Conservation (phyloP, 1,140 invertebrate genomes). For the Atta texana region DNA sequence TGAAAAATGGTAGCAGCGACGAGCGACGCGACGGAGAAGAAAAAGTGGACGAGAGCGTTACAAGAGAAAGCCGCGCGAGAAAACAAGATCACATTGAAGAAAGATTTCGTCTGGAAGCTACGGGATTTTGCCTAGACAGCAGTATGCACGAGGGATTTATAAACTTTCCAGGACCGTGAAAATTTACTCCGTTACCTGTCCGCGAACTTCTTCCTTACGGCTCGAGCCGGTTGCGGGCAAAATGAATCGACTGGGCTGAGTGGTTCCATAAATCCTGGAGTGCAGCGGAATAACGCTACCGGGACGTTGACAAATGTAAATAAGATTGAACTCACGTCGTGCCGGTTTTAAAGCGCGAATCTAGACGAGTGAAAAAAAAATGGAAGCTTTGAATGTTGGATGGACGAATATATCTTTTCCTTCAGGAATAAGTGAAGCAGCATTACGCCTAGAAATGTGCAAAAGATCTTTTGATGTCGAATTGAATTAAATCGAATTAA, state of each 20-base stretch:
- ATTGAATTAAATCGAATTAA: too few relatives aligned
- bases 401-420: slow-evolving; percentile 35
- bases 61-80: slow-evolving; percentile 64
- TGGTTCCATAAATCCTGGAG: slow-evolving; percentile 58
- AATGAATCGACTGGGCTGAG: slow-evolving; percentile 67
- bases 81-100: slow-evolving; percentile 76
- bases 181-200: slow-evolving; percentile 72
- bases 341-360: slow-evolving; percentile 32
- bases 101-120: slow-evolving; percentile 28
- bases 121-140: slow-evolving; percentile 73
- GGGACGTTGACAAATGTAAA: slow-evolving; percentile 64
- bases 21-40: slow-evolving; percentile 65
- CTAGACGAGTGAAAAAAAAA: not conserved
- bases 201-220: slow-evolving; percentile 62
- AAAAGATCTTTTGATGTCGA: too few relatives aligned
- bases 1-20: slow-evolving; percentile 79
- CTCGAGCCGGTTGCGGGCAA: slow-evolving; percentile 56
- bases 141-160: slow-evolving; percentile 52
- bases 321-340: slow-evolving; percentile 55
- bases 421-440: not conserved
- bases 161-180: slow-evolving; percentile 60
- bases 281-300: slow-evolving; percentile 42
- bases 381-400: slow-evolving; percentile 11
- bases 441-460: not conserved
- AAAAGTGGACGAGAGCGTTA: slow-evolving; percentile 20